Evolutionary conservation across 2,888 invertebrate genomes (phyloP).

Genomic region (Mellilla xanthometata): DNA sequence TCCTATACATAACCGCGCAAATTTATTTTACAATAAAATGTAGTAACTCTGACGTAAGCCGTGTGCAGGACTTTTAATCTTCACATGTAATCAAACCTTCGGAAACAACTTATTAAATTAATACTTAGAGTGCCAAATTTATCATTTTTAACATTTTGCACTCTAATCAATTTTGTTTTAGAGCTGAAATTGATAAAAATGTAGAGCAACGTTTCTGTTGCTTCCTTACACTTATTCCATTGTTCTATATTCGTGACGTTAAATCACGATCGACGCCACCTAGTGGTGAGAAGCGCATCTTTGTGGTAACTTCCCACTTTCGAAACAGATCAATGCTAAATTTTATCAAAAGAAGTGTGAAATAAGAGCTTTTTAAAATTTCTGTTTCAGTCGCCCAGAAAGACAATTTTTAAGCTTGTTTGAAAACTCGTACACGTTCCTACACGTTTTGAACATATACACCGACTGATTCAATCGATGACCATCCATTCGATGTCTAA

Average conservation of each 20-base stretch:
- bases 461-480: no score
- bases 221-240: conserved; percentile 59
- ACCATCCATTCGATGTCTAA: no score
- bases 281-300: conserved; percentile 35
- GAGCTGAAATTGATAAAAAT: conserved; percentile 14
- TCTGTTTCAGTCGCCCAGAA: no score
- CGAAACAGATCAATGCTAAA: conserved; percentile 40
- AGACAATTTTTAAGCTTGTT: no score
- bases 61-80: conserved; percentile 34
- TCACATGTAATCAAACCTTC: conserved; percentile 38
- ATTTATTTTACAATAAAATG: conserved; percentile 40
- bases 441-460: no score
- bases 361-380: no score
- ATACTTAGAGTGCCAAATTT: no score
- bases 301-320: conserved; percentile 38
- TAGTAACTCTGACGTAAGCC: conserved; percentile 40
- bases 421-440: no score
- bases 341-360: no score
- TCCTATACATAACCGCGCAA: conserved; percentile 36
- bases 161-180: conserved; percentile 19
- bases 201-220: conserved; percentile 26
- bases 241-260: conserved; percentile 57
- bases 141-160: conserved; percentile 9
- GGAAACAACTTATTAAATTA: no score
- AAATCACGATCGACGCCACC: conserved; percentile 48